Percentiles rank a stretch among this genome's conserved stretches.
Evolutionary conservation across 1,140 invertebrate genomes (phyloP).

Genomic region (Tetramorium alpestre): DNA sequence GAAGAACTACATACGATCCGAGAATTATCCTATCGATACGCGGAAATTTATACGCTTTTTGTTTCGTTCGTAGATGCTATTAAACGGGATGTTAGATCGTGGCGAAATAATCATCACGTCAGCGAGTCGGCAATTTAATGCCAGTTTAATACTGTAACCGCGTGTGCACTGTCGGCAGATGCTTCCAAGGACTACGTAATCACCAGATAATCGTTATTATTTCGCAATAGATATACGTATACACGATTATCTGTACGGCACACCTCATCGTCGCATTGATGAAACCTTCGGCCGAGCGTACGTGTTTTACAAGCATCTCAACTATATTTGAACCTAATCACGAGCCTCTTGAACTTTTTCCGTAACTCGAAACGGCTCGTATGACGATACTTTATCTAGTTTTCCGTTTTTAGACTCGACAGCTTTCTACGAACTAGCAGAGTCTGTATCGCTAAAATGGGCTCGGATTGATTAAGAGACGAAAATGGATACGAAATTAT

Average conservation of each 20-base stretch:
- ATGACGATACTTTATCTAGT: conserved; percentile 30
- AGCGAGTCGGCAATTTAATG: conserved; percentile 28
- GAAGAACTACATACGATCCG: neutral
- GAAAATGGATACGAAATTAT: neutral
- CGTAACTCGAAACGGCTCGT: neutral
- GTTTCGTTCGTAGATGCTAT: neutral
- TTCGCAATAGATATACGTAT: conserved; percentile 58
- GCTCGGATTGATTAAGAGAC: neutral
- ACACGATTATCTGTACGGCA: conserved; percentile 35
- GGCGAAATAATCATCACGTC: conserved; percentile 23
- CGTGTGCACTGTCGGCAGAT: conserved; percentile 37
- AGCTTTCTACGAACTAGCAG: neutral
- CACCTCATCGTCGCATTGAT: conserved; percentile 18
- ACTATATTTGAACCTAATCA: conserved; percentile 51
- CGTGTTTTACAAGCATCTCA: neutral
- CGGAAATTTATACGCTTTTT: neutral
- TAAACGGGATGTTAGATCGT: conserved; percentile 37
- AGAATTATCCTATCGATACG: neutral
- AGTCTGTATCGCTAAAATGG: neutral
- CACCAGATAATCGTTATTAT: conserved; percentile 64
- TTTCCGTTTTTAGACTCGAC: conserved; percentile 34
- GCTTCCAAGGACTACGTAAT: conserved; percentile 66
- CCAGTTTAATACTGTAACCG: conserved; percentile 41
- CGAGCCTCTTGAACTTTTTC: conserved; percentile 2
- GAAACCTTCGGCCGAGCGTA: conserved; percentile 8